These are phyloP conservation scores for Pelobates fuscus DNA, from an alignment of 2,113 vertebrate genomes.

Conservation along the genomic window DNA sequence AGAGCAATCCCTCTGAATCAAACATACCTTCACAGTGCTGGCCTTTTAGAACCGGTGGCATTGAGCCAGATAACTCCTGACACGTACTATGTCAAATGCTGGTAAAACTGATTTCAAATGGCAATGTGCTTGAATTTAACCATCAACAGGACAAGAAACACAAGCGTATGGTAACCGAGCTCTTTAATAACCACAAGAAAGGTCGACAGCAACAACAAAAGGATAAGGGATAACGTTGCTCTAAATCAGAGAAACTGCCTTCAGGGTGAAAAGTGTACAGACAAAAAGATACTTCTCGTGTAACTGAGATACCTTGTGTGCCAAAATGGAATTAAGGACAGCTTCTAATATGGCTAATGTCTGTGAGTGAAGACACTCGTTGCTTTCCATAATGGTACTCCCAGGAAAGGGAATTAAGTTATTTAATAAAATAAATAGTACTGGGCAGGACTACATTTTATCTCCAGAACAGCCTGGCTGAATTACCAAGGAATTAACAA, in stretches of 20 bases:
- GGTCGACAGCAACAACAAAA: neutral
- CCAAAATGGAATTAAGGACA: too few species aligned
- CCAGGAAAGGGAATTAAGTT: too few species aligned
- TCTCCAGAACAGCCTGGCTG: too few species aligned
- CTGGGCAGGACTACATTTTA: too few species aligned
- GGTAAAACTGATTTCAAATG: neutral
- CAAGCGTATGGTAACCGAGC: neutral
- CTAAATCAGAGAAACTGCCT: neutral
- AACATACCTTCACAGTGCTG: neutral
- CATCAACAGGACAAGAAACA: neutral
- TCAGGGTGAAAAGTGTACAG: neutral
- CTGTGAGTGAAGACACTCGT: too few species aligned
- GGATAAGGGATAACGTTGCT: neutral
- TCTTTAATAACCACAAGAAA: neutral
- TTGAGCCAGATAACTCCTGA: neutral
- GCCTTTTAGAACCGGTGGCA: neutral
- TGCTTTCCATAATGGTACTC: too few species aligned
- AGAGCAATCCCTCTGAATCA: neutral
- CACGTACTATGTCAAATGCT: neutral
- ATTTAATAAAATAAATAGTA: too few species aligned
- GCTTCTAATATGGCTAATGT: too few species aligned
- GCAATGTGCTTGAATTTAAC: neutral
- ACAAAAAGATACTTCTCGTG: neutral
- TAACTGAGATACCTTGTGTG: neutral
- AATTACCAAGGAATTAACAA: too few species aligned